Evolutionary conservation across 2,113 vertebrate genomes (phyloP).

Genomic region (Nyctereutes procyonoides): DNA sequence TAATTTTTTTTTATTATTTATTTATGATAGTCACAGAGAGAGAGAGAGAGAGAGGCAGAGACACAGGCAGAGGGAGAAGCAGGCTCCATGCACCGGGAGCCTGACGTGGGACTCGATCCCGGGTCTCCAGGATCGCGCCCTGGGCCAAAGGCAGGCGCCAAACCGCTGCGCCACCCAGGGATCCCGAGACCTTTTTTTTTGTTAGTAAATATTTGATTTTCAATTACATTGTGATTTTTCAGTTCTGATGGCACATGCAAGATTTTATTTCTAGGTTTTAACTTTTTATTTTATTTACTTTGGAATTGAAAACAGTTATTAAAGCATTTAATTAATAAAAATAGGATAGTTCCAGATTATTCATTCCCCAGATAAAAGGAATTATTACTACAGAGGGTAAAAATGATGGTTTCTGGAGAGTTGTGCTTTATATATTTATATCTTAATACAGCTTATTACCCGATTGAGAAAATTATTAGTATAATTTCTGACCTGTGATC

Average conservation of each 20-base stretch:
- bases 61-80: too few species aligned
- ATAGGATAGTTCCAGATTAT: background rate
- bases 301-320: background rate
- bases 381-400: background rate
- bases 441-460: background rate
- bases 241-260: background rate
- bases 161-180: too few species aligned
- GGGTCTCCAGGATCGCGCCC: too few species aligned
- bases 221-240: conserved; percentile 30
- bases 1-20: too few species aligned
- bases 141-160: too few species aligned
- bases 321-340: conserved; percentile 12
- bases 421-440: background rate
- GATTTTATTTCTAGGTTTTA: background rate
- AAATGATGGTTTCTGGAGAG: background rate
- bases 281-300: background rate
- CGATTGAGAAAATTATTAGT: background rate
- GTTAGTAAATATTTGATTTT: background rate
- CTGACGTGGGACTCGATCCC: too few species aligned
- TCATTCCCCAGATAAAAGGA: background rate
- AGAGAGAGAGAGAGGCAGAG: too few species aligned
- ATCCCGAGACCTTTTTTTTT: too few species aligned
- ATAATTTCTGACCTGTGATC: background rate
- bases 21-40: too few species aligned
- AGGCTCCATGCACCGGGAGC: too few species aligned